Conservation (phyloP, 2,113 vertebrate genomes). For the Ammodytes dubius region DNA sequence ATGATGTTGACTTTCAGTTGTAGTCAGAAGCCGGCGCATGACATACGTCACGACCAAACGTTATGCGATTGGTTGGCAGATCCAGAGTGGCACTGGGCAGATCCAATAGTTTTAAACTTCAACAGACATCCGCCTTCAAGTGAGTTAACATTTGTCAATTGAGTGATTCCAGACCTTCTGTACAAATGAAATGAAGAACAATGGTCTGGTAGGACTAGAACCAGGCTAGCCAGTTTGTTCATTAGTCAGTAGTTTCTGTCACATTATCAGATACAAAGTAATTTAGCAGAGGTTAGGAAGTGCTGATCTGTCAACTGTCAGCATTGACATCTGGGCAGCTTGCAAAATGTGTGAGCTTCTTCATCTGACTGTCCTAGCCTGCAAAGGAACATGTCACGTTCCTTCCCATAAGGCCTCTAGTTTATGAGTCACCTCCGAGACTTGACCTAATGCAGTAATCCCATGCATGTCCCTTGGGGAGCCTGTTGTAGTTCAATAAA, state of each 20-base stretch:
- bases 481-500: constrained; percentile 14
- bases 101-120: too few relatives aligned
- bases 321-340: not conserved
- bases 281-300: not conserved
- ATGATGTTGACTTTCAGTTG: too few relatives aligned
- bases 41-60: too few relatives aligned
- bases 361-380: constrained; percentile 7
- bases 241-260: not conserved
- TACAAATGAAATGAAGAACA: too few relatives aligned
- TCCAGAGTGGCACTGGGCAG: too few relatives aligned
- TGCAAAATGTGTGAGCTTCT: not conserved
- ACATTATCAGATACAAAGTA: not conserved
- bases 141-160: too few relatives aligned
- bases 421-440: constrained; percentile 40
- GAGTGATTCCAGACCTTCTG: too few relatives aligned
- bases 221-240: too few relatives aligned
- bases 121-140: too few relatives aligned
- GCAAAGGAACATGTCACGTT: constrained; percentile 11
- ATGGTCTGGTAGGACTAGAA: too few relatives aligned
- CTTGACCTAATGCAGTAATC: constrained; percentile 22
- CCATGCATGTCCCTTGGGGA: constrained; percentile 8
- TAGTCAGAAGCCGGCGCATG: too few relatives aligned
- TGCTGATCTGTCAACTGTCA: constrained; percentile 10
- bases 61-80: too few relatives aligned
- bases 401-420: not conserved